Evolutionary conservation across 2,113 vertebrate species (phyloP).

Genomic region (Pavo muticus): DNA sequence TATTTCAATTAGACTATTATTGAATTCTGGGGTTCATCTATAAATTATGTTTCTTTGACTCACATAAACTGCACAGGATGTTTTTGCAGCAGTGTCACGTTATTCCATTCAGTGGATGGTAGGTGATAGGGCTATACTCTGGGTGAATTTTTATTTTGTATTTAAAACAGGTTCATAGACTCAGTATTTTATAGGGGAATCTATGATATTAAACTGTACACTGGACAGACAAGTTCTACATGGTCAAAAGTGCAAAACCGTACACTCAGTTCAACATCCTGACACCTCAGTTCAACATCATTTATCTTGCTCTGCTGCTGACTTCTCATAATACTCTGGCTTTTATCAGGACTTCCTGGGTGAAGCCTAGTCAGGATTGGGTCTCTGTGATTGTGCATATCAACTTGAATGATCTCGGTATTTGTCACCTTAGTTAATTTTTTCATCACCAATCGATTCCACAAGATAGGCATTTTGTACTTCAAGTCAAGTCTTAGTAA

Average conservation of each 20-base stretch:
- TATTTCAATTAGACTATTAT: neutral
- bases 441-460: neutral
- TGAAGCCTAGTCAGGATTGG: neutral
- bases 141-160: neutral
- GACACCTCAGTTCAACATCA: neutral
- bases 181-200: neutral
- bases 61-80: rapidly evolving
- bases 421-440: neutral
- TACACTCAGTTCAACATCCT: neutral
- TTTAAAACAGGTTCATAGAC: neutral
- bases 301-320: neutral
- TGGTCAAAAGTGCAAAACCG: neutral
- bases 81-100: rapidly evolving
- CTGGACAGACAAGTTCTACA: neutral
- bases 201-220: neutral
- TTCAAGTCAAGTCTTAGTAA: no score
- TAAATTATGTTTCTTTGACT: neutral
- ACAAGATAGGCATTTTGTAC: neutral
- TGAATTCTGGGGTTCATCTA: neutral
- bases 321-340: neutral
- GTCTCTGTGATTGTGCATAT: rapidly evolving
- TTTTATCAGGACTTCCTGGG: neutral
- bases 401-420: neutral
- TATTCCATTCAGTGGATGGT: neutral
- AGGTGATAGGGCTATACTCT: neutral